Evolutionary conservation across 2,113 vertebrate genomes (phyloP), one percentile per base, ranked within the genome.

Genomic region (Fukomys damarensis): DNA sequence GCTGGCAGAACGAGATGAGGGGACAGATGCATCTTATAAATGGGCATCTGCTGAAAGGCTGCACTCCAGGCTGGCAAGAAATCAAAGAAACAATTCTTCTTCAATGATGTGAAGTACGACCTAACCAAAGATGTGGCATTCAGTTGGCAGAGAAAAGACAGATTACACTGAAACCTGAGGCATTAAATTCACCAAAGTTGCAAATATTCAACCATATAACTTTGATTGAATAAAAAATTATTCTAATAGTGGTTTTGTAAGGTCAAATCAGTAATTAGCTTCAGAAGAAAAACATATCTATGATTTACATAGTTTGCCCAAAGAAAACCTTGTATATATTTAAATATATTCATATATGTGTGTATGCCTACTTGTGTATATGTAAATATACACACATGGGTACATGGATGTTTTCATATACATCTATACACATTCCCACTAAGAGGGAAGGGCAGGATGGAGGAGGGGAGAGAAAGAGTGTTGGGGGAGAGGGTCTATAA

Each of bases 11-110:
- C 2, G 9, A 90, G 94, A 58, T 43, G n/a, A 30, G 43, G 58
- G 58, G 93, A 97, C 97, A 98, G 97, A 97, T 98, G 97, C 56
- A 85, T 92, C 85, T 96, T 97, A 96, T 91, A 96, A 97, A 97
- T 80, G 90, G 95, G 88, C 95, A 95, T 98, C 95, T 98, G 97
- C 94, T 61, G 56, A 81, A 88, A 96, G 89, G 56, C 93, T 95
- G 32, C 8, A 83, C 56, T 92, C 72, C n/a, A 80, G 43, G 41
- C 52, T 92, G 90, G 85, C 84, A 46, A 58, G 22, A 7, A 90
- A 91, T 81, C 70, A 96, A 90, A 95, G 54, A 35, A 58, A 49
- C 19, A 54, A 66, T 92, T 94, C 92, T 92, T 94, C 35, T 32
- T 94, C 17, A 14, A 63, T 89, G 83, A 97, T 86, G 22, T 24